Conservation (phyloP, 2,113 vertebrate genomes). For the Ellobius talpinus region DNA sequence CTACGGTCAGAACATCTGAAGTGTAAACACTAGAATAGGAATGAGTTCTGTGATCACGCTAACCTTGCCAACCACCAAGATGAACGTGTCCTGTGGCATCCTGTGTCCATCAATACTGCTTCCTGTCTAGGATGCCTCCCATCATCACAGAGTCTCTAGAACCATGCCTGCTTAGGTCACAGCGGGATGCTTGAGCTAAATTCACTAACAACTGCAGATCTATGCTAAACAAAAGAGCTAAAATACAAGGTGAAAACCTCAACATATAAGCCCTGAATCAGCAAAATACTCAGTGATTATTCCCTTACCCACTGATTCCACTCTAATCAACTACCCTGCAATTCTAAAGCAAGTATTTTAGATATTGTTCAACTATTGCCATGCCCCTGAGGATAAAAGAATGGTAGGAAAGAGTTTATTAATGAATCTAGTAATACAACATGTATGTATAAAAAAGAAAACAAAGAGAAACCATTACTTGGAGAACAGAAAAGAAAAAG, state of each 20-base stretch:
- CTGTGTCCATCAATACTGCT: neutral
- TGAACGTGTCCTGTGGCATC: neutral
- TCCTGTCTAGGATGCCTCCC: neutral
- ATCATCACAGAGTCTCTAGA: neutral
- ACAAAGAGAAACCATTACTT: neutral
- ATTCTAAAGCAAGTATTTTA: neutral
- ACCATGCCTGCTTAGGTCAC: neutral
- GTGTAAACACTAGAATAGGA: slow-evolving; percentile 16
- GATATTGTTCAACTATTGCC: neutral
- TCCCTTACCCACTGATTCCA: neutral
- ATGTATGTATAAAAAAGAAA: neutral
- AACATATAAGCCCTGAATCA: no score
- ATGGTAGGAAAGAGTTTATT: accelerated
- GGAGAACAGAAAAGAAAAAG: neutral
- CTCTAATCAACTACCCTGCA: neutral
- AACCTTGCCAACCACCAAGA: neutral
- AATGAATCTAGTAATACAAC: neutral
- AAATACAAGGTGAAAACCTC: neutral
- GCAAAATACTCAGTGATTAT: neutral
- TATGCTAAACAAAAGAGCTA: neutral
- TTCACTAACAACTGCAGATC: neutral
- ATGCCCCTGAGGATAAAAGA: neutral
- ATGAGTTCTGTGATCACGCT: neutral
- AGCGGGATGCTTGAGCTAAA: neutral
- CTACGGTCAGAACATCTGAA: slow-evolving; percentile 42